Evolutionary conservation across 2,888 invertebrate genomes (phyloP).

Genomic region (Eilema sororculum): DNA sequence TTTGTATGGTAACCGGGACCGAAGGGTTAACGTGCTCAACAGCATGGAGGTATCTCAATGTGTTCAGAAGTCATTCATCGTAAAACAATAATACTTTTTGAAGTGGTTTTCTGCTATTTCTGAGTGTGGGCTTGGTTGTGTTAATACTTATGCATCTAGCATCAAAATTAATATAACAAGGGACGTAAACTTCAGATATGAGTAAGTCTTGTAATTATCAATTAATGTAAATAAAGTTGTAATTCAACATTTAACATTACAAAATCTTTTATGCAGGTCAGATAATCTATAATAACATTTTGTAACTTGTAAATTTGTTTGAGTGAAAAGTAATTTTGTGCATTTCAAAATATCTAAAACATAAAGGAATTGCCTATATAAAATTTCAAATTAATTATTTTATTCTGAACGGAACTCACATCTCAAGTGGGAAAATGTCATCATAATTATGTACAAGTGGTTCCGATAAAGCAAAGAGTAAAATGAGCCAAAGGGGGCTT

Average conservation of each 20-base stretch:
- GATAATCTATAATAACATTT: slow-evolving; percentile 29
- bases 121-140: slow-evolving; percentile 35
- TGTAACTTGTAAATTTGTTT: slow-evolving; percentile 30
- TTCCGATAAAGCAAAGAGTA: slow-evolving; percentile 34
- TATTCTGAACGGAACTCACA: slow-evolving; percentile 34
- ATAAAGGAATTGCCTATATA: slow-evolving; percentile 64
- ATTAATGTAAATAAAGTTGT: slow-evolving; percentile 28
- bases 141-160: slow-evolving; percentile 45
- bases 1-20: background rate
- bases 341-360: slow-evolving; percentile 62
- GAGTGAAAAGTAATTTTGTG: slow-evolving; percentile 65
- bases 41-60: background rate
- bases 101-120: background rate
- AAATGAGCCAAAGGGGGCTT: slow-evolving; percentile 29
- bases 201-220: slow-evolving; percentile 24
- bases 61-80: background rate
- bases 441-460: slow-evolving; percentile 39
- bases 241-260: slow-evolving; percentile 22
- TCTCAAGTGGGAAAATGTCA: slow-evolving; percentile 29
- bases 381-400: slow-evolving; percentile 31
- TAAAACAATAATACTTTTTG: background rate
- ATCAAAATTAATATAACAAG: slow-evolving; percentile 43
- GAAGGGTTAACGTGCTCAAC: background rate
- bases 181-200: slow-evolving; percentile 36
- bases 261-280: slow-evolving; percentile 17